These are phyloP conservation scores for Sarcophilus harrisii DNA, from an alignment of 2,797 vertebrate genomes.

Conservation along the genomic window DNA sequence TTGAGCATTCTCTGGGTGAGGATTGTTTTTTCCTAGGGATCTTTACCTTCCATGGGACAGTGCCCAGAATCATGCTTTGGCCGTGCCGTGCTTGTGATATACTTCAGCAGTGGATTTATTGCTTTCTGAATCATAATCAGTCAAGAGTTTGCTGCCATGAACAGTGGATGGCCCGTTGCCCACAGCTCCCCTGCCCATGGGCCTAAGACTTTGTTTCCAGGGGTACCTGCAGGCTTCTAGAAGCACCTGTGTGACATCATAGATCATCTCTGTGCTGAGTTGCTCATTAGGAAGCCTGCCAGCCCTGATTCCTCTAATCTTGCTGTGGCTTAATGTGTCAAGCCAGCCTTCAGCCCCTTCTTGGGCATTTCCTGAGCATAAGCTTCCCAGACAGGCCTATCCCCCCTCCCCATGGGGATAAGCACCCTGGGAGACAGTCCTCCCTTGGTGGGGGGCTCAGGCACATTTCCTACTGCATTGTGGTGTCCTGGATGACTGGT, in stretches of 20 bases:
- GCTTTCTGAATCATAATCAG: constrained; percentile 89
- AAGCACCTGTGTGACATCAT: constrained; percentile 90
- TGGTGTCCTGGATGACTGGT: constrained; percentile 91
- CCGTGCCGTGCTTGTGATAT: constrained; percentile 92
- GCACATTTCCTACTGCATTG: constrained; percentile 90
- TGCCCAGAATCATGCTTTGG: constrained; percentile 93
- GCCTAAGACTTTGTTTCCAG: constrained; percentile 94
- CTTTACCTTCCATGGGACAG: constrained; percentile 90
- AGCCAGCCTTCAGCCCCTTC: constrained; percentile 87
- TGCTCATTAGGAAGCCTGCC: constrained; percentile 89
- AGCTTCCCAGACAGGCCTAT: not conserved
- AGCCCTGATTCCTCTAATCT: constrained; percentile 87
- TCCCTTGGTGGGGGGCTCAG: constrained; percentile 87
- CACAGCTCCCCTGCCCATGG: constrained; percentile 88
- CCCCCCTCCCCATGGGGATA: constrained; percentile 67
- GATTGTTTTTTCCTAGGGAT: constrained; percentile 91
- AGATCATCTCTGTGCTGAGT: constrained; percentile 91
- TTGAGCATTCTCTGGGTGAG: constrained; percentile 90
- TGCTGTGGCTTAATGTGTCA: constrained; percentile 90
- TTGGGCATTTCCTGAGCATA: constrained; percentile 89
- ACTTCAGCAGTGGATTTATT: constrained; percentile 92
- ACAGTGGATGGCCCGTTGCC: constrained; percentile 90
- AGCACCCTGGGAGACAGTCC: constrained; percentile 91
- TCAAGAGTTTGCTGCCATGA: constrained; percentile 91
- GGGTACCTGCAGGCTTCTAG: constrained; percentile 89